Evolutionary conservation across 2,888 invertebrate species (phyloP).

Genomic region (Phorcus lineatus): DNA sequence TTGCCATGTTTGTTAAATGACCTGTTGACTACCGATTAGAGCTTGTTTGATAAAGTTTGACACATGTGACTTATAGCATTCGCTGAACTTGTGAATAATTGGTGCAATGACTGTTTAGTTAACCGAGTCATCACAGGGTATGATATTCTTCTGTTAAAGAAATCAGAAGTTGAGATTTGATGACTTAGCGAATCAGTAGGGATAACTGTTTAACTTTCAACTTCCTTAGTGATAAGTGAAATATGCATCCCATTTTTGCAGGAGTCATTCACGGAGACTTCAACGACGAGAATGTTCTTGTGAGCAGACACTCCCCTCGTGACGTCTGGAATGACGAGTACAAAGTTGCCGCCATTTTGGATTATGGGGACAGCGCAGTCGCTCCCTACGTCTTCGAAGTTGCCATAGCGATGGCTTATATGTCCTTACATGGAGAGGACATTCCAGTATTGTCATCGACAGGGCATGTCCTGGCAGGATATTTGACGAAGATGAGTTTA

Average conservation of each 20-base stretch:
- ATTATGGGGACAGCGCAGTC: slow-evolving; percentile 89
- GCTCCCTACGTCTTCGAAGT: slow-evolving; percentile 87
- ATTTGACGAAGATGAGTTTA: slow-evolving; percentile 78
- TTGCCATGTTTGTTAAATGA: too few species aligned
- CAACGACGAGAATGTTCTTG: slow-evolving; percentile 91
- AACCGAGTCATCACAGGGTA: too few species aligned
- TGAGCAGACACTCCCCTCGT: slow-evolving; percentile 68
- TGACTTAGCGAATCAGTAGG: too few species aligned
- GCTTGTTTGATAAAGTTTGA: too few species aligned
- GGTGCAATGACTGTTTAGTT: too few species aligned
- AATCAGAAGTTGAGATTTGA: too few species aligned
- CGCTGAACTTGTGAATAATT: too few species aligned
- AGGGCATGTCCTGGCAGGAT: slow-evolving; percentile 85
- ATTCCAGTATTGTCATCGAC: slow-evolving; percentile 73
- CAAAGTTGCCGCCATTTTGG: slow-evolving; percentile 84
- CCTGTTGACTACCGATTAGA: too few species aligned
- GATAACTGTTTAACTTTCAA: too few species aligned
- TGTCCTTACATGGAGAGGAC: slow-evolving; percentile 83
- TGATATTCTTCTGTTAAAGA: too few species aligned
- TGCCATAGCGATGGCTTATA: slow-evolving; percentile 87
- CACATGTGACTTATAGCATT: too few species aligned
- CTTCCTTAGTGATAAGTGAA: too few species aligned
- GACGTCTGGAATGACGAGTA: slow-evolving; percentile 76
- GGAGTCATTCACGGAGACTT: slow-evolving; percentile 91
- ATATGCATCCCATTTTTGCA: slow-evolving; percentile 44